These are phyloP conservation scores for Spinus olivaceus DNA, from an alignment of 2,797 vertebrate species.

Conservation along the genomic window DNA sequence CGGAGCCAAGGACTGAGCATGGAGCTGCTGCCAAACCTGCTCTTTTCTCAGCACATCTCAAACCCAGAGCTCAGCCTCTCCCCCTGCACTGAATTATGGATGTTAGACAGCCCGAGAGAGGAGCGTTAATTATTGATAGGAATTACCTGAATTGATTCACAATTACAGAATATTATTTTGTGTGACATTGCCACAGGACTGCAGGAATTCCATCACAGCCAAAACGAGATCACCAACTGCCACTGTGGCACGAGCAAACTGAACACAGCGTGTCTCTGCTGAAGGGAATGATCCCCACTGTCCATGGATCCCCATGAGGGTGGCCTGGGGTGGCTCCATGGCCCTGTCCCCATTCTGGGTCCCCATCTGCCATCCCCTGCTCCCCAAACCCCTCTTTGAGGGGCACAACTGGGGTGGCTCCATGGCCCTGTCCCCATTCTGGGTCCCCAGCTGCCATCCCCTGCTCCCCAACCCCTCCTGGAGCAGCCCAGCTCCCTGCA, in stretches of 20 bases:
- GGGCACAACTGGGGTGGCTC: not conserved
- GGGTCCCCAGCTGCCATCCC: not conserved
- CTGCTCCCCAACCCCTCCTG: not conserved
- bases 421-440: not conserved
- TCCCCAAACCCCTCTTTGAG: not conserved
- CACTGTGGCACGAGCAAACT: too few species aligned
- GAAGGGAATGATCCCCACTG: constrained; percentile 46
- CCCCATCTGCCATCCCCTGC: not conserved
- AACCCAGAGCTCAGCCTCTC: not conserved
- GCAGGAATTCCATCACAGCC: constrained; percentile 67
- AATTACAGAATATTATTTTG: constrained; percentile 71
- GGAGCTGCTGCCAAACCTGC: not conserved
- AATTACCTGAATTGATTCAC: constrained; percentile 74
- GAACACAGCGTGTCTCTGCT: not conserved
- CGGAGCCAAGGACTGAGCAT: accelerated
- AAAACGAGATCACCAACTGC: not conserved
- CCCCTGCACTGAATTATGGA: constrained; percentile 57
- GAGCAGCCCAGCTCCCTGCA: not conserved
- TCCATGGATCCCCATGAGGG: not conserved
- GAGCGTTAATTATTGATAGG: constrained; percentile 73
- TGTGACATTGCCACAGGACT: constrained; percentile 58
- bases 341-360: not conserved
- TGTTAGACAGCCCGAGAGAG: constrained; percentile 26
- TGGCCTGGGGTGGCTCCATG: not conserved
- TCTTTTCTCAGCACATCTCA: not conserved